These are phyloP conservation scores for Lasioglossum oenotherae DNA, from an alignment of 2,888 invertebrate species.

Conservation along the genomic window DNA sequence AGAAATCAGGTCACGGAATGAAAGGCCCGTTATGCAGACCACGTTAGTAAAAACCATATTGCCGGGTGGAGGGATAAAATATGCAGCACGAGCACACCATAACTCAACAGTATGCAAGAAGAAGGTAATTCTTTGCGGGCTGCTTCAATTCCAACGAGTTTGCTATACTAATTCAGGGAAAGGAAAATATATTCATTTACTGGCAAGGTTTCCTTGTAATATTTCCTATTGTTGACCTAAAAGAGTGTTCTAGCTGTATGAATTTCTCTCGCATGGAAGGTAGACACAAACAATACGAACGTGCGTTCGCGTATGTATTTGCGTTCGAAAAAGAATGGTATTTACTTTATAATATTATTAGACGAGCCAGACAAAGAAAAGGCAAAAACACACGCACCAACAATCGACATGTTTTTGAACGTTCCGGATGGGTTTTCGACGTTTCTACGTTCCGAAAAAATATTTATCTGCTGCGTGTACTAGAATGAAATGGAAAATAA, in stretches of 20 bases:
- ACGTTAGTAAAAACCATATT: neutral
- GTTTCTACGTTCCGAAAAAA: neutral
- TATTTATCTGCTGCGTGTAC: neutral
- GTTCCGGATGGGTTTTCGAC: neutral
- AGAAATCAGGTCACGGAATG: neutral
- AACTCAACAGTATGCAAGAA: neutral
- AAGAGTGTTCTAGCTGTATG: neutral
- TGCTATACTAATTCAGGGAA: neutral
- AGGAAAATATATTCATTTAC: neutral
- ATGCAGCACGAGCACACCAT: constrained; percentile 1
- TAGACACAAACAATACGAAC: neutral
- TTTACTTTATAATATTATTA: neutral
- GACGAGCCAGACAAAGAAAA: neutral
- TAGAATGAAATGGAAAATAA: neutral
- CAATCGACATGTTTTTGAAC: neutral
- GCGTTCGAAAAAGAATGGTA: neutral
- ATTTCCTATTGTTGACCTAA: neutral
- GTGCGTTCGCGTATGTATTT: neutral
- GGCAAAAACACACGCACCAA: neutral
- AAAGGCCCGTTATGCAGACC: neutral
- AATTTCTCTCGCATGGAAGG: neutral
- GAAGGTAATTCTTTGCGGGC: neutral
- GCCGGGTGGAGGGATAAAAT: neutral
- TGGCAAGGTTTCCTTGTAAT: neutral
- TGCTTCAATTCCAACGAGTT: neutral